Conservation (phyloP, 2,888 invertebrate genomes). For the Lampropteryx suffumata region DNA sequence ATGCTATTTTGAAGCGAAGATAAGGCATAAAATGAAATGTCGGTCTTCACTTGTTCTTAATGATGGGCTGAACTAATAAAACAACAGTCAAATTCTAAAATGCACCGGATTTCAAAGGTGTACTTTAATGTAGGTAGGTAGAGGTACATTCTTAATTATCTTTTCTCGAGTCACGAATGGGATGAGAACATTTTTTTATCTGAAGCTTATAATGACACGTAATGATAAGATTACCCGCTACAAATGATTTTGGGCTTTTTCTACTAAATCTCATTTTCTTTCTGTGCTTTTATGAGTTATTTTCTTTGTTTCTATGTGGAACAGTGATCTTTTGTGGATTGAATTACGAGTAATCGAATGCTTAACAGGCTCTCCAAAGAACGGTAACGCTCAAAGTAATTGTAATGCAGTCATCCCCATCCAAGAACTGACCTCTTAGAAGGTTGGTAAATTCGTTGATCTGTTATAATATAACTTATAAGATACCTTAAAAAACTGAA, state of each 20-base stretch:
- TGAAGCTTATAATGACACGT: constrained; percentile 44
- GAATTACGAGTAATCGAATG: constrained; percentile 2
- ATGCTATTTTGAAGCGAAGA: no score
- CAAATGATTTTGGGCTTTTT: constrained; percentile 21
- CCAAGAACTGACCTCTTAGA: no score
- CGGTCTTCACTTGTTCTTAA: constrained; percentile 1
- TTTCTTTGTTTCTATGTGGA: background rate
- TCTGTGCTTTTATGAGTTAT: background rate
- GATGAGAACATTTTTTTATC: constrained; percentile 44
- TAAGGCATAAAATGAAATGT: no score
- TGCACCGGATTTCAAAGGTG: constrained; percentile 25
- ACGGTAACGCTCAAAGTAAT: no score
- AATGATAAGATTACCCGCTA: constrained; percentile 40
- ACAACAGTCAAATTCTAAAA: constrained; percentile 8
- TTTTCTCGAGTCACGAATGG: constrained; percentile 49
- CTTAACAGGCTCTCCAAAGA: no score
- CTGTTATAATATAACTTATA: no score
- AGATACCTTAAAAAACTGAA: no score
- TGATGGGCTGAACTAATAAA: constrained; percentile 12
- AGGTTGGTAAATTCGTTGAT: no score
- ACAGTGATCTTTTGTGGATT: background rate
- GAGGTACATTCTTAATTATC: constrained; percentile 43
- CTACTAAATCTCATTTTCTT: constrained; percentile 1
- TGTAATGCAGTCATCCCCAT: no score
- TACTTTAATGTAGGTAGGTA: constrained; percentile 10